phyloP scores from a whole-genome alignment of 2,797 vertebrate species.

The Neosilurus hyrtlii region DNA sequence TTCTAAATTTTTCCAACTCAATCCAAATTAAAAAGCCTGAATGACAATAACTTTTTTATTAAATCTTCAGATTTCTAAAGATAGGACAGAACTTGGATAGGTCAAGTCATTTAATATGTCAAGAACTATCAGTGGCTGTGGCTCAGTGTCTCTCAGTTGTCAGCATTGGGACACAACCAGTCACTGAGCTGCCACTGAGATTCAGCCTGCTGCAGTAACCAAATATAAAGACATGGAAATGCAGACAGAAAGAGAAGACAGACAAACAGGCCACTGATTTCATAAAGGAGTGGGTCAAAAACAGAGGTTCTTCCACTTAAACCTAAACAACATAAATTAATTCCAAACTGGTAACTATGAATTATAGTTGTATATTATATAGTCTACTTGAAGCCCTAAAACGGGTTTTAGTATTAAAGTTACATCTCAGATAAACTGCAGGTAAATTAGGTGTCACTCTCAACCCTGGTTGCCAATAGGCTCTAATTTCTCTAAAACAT shows the following conservation, averaged over 20 bases:
- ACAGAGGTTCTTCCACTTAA: not conserved
- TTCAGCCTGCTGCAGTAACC: slow-evolving; percentile 10
- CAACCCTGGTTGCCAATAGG: not conserved
- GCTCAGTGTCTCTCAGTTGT: slow-evolving; percentile 33
- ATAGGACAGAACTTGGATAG: not conserved
- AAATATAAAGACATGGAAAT: slow-evolving; percentile 16
- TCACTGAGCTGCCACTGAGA: slow-evolving; percentile 10
- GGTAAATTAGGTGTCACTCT: not conserved
- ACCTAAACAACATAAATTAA: not conserved
- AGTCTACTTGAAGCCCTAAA: not conserved
- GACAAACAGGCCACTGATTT: not conserved
- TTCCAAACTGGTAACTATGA: not conserved
- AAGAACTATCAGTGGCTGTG: slow-evolving; percentile 22
- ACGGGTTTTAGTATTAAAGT: not conserved
- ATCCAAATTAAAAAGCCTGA: not conserved
- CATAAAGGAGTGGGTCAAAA: not conserved
- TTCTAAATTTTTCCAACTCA: not conserved
- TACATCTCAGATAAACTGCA: not conserved
- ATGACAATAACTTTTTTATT: slow-evolving; percentile 12
- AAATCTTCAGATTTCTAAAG: slow-evolving; percentile 19
- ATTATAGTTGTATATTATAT: not conserved
- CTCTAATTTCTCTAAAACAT: not conserved
- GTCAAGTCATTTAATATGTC: slow-evolving; percentile 36
- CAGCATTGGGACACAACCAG: slow-evolving; percentile 15
- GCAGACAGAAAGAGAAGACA: not conserved